Evolutionary conservation across 2,113 vertebrate genomes (phyloP).

Genomic region (Phaethornis superciliosus): DNA sequence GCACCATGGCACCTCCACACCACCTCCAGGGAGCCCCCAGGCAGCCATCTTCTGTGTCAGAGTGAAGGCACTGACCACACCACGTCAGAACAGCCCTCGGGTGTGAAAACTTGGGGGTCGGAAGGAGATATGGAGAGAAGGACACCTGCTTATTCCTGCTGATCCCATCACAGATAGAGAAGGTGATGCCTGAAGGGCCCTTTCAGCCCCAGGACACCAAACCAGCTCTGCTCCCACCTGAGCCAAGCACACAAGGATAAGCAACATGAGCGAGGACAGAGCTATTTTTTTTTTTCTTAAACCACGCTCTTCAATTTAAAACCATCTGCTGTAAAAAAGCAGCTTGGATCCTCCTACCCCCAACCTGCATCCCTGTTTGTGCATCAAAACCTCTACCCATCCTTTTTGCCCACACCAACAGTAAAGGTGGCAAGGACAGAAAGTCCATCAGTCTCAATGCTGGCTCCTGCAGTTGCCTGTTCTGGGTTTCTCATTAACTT

Average conservation of each 20-base stretch:
- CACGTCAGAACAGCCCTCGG: fast-evolving
- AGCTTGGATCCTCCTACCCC: background rate
- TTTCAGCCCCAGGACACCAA: background rate
- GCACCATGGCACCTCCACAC: fast-evolving
- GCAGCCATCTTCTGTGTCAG: background rate
- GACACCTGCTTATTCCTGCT: background rate
- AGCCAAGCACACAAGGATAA: background rate
- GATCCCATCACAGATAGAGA: background rate
- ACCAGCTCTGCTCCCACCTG: background rate
- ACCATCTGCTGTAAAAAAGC: background rate
- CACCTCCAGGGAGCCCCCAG: fast-evolving
- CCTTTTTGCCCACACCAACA: background rate
- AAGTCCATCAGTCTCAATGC: background rate
- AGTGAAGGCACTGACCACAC: background rate
- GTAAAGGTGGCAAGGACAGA: background rate
- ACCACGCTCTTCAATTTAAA: background rate
- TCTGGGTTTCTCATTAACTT: background rate
- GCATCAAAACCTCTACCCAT: background rate
- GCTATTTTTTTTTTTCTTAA: background rate
- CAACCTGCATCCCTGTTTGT: background rate
- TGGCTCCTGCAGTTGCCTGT: background rate
- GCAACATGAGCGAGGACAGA: background rate
- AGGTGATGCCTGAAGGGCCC: background rate
- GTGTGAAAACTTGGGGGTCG: background rate
- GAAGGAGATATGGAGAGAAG: background rate